Evolutionary conservation across 2,113 vertebrate genomes (phyloP).

Genomic region (Fregetta grallaria): DNA sequence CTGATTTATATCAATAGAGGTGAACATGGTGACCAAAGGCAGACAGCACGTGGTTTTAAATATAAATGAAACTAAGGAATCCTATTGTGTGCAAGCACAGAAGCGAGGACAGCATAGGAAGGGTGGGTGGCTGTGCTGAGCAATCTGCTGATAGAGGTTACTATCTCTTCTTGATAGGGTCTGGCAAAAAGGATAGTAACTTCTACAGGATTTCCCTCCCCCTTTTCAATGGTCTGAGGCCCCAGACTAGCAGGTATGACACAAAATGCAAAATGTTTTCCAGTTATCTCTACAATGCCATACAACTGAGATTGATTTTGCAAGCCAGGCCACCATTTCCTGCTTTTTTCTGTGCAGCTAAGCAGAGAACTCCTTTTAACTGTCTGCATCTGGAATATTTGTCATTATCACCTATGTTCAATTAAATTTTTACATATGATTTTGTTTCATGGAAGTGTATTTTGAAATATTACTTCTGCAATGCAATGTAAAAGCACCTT

Average conservation of each 20-base stretch:
- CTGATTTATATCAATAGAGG: conserved; percentile 11
- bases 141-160: not conserved
- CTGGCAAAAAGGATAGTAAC: not conserved
- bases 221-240: not conserved
- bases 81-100: not conserved
- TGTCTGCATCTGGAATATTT: not conserved
- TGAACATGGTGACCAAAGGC: not conserved
- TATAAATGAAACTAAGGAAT: not conserved
- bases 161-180: not conserved
- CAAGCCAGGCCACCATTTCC: not conserved
- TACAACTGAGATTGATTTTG: not conserved
- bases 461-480: not conserved
- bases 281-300: not conserved
- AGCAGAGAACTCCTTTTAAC: not conserved
- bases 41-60: not conserved
- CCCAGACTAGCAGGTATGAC: not conserved
- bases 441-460: not conserved
- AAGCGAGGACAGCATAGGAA: not conserved
- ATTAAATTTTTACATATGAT: not conserved
- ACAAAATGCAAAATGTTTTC: not conserved
- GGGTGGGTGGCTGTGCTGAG: not conserved
- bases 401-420: not conserved
- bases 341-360: not conserved
- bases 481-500: not conserved
- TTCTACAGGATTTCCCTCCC: not conserved